Percentiles rank a stretch among this genome's conserved stretches.
Conservation (phyloP, 2,797 vertebrate genomes). For the Urosaurus nigricauda region DNA sequence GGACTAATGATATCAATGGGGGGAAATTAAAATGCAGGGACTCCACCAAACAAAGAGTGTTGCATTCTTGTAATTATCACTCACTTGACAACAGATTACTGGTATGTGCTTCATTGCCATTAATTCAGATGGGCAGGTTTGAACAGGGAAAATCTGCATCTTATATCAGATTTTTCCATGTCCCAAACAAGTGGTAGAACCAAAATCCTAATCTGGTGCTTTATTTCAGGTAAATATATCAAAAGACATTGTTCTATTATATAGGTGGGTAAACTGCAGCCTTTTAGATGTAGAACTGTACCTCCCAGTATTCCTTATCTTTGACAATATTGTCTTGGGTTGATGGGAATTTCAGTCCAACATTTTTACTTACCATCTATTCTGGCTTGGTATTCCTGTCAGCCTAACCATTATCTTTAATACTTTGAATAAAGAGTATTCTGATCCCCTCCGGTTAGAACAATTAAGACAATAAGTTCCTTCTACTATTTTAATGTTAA, state of each 20-base stretch:
- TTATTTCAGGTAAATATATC: neutral
- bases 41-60: slow-evolving; percentile 7
- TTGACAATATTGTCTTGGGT: neutral
- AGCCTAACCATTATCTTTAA: neutral
- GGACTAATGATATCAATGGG: neutral
- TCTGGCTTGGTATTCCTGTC: neutral
- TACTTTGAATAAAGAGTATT: neutral
- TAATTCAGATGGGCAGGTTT: neutral
- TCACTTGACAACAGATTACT: neutral
- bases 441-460: neutral
- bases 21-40: slow-evolving; percentile 10
- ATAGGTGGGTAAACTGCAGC: neutral
- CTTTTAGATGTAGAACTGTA: no score
- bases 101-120: neutral
- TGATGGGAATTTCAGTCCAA: neutral
- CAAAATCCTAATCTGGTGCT: neutral
- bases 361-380: neutral
- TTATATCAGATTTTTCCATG: neutral
- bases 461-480: neutral
- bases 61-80: neutral
- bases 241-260: neutral
- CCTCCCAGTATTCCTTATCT: neutral
- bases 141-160: neutral
- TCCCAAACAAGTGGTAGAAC: neutral
- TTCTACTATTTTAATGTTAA: neutral